Percentiles rank a stretch among this genome's conserved stretches.
phyloP scores from a whole-genome alignment of 2,113 vertebrate species.

The Felis chaus region DNA sequence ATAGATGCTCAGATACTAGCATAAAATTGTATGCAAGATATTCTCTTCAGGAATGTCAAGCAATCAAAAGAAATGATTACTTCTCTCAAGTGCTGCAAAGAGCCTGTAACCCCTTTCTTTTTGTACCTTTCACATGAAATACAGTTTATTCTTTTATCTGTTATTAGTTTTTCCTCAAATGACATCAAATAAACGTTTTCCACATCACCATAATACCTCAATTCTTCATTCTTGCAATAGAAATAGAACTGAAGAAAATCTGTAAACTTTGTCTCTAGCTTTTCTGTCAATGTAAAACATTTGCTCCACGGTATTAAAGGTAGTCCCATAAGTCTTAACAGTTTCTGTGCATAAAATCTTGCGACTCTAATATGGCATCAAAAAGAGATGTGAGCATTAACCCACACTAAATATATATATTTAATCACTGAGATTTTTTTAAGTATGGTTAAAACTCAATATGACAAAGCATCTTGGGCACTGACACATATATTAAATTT shows the following conservation, averaged over 20 bases:
- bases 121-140: background rate
- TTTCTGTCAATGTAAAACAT: background rate
- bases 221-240: background rate
- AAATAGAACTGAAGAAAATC: slow-evolving; percentile 12
- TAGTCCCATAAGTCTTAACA: background rate
- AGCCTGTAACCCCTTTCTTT: background rate
- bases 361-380: background rate
- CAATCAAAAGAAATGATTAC: slow-evolving; percentile 49
- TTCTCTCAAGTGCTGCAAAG: background rate
- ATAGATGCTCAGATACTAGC: background rate
- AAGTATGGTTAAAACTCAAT: background rate
- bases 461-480: background rate
- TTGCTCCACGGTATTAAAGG: background rate
- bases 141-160: slow-evolving; percentile 11
- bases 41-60: slow-evolving; percentile 22
- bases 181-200: slow-evolving; percentile 12
- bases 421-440: background rate
- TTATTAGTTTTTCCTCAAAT: slow-evolving; percentile 32
- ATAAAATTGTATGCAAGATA: slow-evolving; percentile 1
- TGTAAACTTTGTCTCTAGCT: background rate
- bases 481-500: background rate
- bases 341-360: background rate
- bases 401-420: no score
- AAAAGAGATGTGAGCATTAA: background rate
- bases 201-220: background rate